These are phyloP conservation scores for Cotesia congregata DNA, from an alignment of 2,888 invertebrate species.

Conservation along the genomic window DNA sequence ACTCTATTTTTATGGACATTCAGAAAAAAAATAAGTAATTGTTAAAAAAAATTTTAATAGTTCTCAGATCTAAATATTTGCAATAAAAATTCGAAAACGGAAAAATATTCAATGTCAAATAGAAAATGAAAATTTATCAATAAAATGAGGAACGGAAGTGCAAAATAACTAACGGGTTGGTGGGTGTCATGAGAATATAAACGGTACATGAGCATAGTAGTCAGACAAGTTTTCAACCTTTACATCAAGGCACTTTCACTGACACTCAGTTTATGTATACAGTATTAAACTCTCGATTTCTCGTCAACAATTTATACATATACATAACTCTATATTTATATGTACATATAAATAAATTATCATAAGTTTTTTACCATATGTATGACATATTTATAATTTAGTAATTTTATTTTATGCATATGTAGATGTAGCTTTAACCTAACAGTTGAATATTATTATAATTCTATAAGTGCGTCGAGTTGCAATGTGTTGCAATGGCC, in stretches of 20 bases:
- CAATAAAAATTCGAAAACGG: no score
- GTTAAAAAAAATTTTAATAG: no score
- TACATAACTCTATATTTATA: background rate
- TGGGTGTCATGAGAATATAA: background rate
- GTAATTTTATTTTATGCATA: background rate
- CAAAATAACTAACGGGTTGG: slow-evolving; percentile 17
- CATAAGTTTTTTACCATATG: background rate
- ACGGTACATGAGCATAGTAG: slow-evolving; percentile 12
- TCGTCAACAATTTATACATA: background rate
- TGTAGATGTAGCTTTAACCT: background rate
- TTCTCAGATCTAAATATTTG: no score
- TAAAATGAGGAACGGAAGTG: slow-evolving; percentile 1
- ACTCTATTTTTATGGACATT: no score
- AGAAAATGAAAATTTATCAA: background rate
- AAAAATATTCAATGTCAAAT: slow-evolving; percentile 4
- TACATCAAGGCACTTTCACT: slow-evolving; percentile 7
- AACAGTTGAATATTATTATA: background rate
- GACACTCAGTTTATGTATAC: background rate
- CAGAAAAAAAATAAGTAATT: no score
- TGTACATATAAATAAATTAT: background rate
- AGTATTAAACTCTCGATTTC: slow-evolving; percentile 23
- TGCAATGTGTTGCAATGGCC: slow-evolving; percentile 70
- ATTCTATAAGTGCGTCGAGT: slow-evolving; percentile 50
- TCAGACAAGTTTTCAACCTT: slow-evolving; percentile 26
- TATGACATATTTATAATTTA: background rate